Evolutionary conservation across 2,113 vertebrate species (phyloP).

Genomic region (Pteropus alecto): DNA sequence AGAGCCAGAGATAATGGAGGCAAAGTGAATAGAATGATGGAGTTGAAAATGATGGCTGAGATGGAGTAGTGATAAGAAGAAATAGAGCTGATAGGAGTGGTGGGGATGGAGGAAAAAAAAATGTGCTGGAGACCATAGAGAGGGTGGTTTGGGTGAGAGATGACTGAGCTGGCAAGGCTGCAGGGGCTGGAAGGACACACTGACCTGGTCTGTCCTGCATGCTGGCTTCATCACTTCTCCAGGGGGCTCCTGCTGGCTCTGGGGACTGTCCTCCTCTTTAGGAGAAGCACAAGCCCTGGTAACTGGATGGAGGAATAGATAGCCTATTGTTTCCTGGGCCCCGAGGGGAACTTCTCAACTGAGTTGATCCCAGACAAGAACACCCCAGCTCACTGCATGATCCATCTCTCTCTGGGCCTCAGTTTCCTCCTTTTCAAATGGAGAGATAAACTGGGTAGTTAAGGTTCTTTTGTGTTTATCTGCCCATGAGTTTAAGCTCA

Average conservation of each 20-base stretch:
- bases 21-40: neutral
- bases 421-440: neutral
- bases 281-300: neutral
- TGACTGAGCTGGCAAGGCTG: neutral
- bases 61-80: neutral
- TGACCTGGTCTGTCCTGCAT: slow-evolving; percentile 43
- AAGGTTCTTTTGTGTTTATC: neutral
- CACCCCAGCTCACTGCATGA: neutral
- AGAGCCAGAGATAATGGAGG: neutral
- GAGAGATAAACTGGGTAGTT: neutral
- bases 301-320: neutral
- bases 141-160: neutral
- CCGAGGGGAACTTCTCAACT: neutral
- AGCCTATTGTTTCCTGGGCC: neutral
- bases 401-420: neutral
- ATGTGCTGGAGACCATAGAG: neutral
- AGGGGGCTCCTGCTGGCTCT: neutral
- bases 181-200: neutral
- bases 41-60: neutral
- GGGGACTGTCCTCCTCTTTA: neutral
- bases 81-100: neutral
- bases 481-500: neutral
- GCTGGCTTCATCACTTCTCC: neutral
- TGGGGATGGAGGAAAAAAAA: neutral
- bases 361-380: neutral